phyloP scores from a whole-genome alignment of 2,797 vertebrate species.

The Calcarius lapponicus region DNA sequence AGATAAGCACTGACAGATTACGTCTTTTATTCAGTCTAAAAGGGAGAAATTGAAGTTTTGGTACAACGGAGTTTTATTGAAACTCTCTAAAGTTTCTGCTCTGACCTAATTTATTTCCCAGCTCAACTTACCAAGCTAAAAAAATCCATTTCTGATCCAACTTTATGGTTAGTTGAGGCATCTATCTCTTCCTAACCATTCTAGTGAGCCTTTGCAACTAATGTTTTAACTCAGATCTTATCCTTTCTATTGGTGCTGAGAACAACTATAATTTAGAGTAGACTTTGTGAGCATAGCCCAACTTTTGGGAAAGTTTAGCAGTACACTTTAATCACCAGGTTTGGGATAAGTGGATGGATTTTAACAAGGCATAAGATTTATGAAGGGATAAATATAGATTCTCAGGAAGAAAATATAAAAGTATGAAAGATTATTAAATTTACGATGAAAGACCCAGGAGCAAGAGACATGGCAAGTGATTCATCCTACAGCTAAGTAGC shows the following conservation, averaged over 20 bases:
- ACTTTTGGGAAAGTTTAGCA: background rate
- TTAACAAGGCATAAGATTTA: conserved; percentile 24
- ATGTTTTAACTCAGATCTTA: background rate
- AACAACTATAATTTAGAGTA: background rate
- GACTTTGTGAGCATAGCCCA: background rate
- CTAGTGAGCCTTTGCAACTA: background rate
- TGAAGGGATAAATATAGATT: conserved; percentile 27
- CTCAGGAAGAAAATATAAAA: background rate
- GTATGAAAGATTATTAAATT: conserved; percentile 21
- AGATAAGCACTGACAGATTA: background rate
- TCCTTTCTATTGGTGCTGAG: background rate
- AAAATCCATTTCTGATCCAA: background rate
- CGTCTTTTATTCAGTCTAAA: background rate
- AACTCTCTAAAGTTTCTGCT: background rate
- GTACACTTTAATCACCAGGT: background rate
- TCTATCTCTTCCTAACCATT: background rate
- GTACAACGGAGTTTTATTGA: background rate
- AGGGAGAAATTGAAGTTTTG: background rate
- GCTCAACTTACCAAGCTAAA: background rate
- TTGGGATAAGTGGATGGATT: background rate
- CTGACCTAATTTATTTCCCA: background rate
- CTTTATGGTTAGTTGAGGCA: background rate
- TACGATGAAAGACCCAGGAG: background rate
- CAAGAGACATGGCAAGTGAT: background rate
- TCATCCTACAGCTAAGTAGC: conserved; percentile 10